These are phyloP conservation scores for Tamandua tetradactyla DNA, from an alignment of 2,797 vertebrate species.

Conservation along the genomic window DNA sequence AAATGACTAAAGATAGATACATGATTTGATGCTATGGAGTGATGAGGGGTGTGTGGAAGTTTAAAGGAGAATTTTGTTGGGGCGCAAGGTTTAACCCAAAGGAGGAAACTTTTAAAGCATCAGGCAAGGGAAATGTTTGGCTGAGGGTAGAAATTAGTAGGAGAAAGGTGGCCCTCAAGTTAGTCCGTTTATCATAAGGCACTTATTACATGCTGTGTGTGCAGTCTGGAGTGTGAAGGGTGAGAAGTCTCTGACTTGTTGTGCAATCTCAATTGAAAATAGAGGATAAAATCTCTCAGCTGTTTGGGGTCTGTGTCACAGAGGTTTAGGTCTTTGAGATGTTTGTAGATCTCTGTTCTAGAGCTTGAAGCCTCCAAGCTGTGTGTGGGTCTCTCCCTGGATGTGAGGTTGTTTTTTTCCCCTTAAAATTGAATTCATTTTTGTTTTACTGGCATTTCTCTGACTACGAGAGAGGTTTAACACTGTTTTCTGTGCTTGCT, in stretches of 20 bases:
- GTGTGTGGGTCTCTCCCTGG: neutral
- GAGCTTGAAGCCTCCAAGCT: slow-evolving; percentile 22
- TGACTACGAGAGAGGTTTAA: slow-evolving; percentile 9
- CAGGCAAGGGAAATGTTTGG: neutral
- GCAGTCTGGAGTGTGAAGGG: neutral
- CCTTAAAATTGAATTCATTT: slow-evolving; percentile 50
- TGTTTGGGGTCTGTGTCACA: neutral
- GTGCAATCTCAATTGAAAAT: neutral
- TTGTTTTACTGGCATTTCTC: slow-evolving; percentile 26
- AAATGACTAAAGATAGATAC: slow-evolving; percentile 16
- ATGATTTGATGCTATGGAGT: slow-evolving; percentile 28
- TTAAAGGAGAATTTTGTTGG: neutral
- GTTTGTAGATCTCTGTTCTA: neutral
- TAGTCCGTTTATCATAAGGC: neutral
- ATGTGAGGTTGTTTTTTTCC: neutral
- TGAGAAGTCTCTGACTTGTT: neutral
- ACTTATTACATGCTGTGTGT: neutral
- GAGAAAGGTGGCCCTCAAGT: slow-evolving; percentile 15
- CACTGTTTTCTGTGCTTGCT: slow-evolving; percentile 29
- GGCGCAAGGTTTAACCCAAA: neutral
- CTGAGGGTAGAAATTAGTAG: neutral
- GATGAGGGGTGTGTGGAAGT: neutral
- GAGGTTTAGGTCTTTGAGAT: neutral
- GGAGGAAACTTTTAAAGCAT: slow-evolving; percentile 37
- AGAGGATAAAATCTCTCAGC: neutral